phyloP scores from a whole-genome alignment of 2,797 vertebrate genomes.

The Allobates femoralis region DNA sequence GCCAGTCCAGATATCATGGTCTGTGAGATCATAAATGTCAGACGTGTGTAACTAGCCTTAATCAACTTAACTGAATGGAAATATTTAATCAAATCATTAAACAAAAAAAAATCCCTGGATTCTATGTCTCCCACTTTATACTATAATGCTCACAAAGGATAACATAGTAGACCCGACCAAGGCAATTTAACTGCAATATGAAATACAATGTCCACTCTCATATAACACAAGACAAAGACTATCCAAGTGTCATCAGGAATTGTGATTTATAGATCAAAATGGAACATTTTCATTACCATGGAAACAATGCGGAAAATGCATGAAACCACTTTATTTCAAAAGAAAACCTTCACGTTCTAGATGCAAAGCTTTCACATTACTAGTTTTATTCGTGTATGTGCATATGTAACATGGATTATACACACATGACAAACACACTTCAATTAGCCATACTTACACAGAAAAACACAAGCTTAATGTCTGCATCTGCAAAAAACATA shows the following conservation, averaged over 20 bases:
- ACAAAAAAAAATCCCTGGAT: background rate
- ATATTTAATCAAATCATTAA: background rate
- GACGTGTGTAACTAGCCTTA: no score
- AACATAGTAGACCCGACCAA: background rate
- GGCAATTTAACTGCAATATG: background rate
- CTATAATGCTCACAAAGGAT: background rate
- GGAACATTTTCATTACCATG: conserved; percentile 33
- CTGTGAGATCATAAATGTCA: no score
- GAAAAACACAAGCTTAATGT: background rate
- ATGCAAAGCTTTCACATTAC: no score
- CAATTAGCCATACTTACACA: background rate
- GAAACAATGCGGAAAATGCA: conserved; percentile 27
- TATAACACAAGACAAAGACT: background rate
- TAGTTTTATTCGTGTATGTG: background rate
- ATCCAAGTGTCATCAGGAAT: background rate
- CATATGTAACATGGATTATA: background rate
- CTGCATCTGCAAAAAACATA: background rate
- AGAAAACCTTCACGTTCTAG: background rate
- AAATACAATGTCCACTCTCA: background rate
- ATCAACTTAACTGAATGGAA: background rate
- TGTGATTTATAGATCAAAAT: background rate
- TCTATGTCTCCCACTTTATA: background rate
- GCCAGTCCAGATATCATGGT: no score
- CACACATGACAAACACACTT: background rate
- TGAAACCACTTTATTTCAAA: background rate